A percentile compares a stretch with the other conserved stretches of the same genome.
Conservation (phyloP, 2,797 vertebrate species). For the Vespertilio murinus region DNA sequence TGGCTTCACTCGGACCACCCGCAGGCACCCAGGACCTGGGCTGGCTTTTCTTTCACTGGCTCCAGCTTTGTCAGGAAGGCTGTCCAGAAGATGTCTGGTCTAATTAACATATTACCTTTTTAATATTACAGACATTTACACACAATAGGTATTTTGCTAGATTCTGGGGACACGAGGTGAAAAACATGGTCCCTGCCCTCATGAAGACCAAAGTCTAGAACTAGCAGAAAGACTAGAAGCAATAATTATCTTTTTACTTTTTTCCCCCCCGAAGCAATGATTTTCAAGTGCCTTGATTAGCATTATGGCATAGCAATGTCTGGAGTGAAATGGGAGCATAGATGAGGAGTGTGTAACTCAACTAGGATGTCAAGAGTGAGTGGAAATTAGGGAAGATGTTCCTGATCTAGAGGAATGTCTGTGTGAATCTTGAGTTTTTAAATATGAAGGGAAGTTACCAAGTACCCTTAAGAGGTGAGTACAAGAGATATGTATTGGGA, state of each 20-base stretch:
- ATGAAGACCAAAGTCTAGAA: not conserved
- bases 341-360: not conserved
- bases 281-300: not conserved
- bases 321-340: not conserved
- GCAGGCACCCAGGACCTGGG: too few relatives aligned
- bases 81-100: too few relatives aligned
- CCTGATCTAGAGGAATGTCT: not conserved
- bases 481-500: not conserved
- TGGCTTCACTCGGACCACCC: too few relatives aligned
- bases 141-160: not conserved
- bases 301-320: not conserved
- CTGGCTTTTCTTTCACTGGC: too few relatives aligned
- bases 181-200: not conserved
- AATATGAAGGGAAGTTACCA: not conserved
- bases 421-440: not conserved
- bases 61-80: too few relatives aligned
- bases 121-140: not conserved
- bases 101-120: too few relatives aligned
- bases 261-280: not conserved
- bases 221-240: not conserved
- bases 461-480: not conserved
- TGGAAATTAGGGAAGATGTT: not conserved
- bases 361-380: not conserved
- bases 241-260: too few relatives aligned
- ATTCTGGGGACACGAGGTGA: not conserved